Percentiles rank a stretch among this genome's conserved stretches.
Evolutionary conservation across 2,797 vertebrate genomes (phyloP).

Genomic region (Simalia tracyae): DNA sequence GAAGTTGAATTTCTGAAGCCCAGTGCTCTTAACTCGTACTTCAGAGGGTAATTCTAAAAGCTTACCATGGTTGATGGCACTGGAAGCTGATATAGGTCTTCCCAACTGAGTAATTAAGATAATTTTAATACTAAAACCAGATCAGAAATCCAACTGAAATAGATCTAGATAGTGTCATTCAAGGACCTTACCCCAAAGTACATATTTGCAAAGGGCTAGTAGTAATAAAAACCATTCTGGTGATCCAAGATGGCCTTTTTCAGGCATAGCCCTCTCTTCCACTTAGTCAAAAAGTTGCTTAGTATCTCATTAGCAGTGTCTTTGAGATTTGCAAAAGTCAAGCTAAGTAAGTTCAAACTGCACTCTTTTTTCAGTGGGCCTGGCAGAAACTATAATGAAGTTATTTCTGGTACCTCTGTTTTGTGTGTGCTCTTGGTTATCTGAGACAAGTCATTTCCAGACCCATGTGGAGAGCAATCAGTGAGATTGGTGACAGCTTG

Average conservation of each 20-base stretch:
- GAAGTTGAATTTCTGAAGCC: neutral
- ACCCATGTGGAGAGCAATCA: slow-evolving; percentile 52
- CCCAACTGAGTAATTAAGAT: neutral
- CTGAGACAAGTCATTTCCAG: slow-evolving; percentile 32
- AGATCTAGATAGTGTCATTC: neutral
- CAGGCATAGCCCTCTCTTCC: neutral
- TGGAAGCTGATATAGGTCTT: neutral
- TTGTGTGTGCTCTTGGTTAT: slow-evolving; percentile 18
- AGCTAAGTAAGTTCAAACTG: neutral
- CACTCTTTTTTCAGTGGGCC: slow-evolving; percentile 17
- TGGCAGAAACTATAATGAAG: neutral
- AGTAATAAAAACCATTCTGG: neutral
- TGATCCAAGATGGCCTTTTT: neutral
- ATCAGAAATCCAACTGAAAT: neutral
- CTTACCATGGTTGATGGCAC: neutral
- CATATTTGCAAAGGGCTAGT: neutral
- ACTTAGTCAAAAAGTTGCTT: neutral
- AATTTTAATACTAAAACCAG: neutral
- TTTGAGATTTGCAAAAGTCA: slow-evolving; percentile 11
- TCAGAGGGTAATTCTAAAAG: neutral
- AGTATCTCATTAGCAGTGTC: neutral
- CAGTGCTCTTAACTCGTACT: neutral
- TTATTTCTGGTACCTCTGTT: slow-evolving; percentile 28
- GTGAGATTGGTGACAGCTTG: slow-evolving; percentile 47
- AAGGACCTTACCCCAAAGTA: neutral